A percentile compares a stretch with the other conserved stretches of the same genome.
phyloP scores from a whole-genome alignment of 2,888 invertebrate genomes.

The Hymenopus coronatus region DNA sequence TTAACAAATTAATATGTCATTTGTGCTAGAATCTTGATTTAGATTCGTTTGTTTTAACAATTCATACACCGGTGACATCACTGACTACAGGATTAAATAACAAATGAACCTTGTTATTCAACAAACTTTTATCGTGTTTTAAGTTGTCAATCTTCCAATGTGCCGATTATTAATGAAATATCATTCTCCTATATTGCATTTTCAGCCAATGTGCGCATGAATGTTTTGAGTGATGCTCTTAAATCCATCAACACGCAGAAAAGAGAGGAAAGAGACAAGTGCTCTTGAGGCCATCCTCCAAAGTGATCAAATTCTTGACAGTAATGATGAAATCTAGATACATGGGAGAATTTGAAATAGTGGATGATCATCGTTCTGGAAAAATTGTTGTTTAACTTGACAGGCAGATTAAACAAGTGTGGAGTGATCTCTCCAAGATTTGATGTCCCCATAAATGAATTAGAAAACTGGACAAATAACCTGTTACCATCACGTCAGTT shows the following conservation, averaged over 20 bases:
- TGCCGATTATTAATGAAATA: no score
- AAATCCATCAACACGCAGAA: conserved; percentile 99
- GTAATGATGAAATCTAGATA: conserved; percentile 99
- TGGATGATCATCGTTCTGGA: conserved; percentile 98
- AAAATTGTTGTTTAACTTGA: conserved; percentile 99
- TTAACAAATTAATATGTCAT: no score
- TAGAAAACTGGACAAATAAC: conserved; percentile 98
- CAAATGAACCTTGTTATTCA: no score
- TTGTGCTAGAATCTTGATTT: no score
- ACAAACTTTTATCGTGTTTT: no score
- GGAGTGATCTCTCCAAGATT: conserved; percentile 98
- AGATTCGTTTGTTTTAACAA: no score
- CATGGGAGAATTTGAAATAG: conserved; percentile 99
- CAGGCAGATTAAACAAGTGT: conserved; percentile 98
- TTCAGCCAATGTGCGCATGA: conserved; percentile 97
- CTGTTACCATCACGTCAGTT: conserved; percentile 98
- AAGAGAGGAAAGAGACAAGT: conserved; percentile 99
- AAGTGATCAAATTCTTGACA: conserved; percentile 97
- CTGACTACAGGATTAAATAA: no score
- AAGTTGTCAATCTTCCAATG: no score
- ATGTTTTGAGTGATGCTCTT: conserved; percentile 97
- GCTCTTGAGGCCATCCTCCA: conserved; percentile 95
- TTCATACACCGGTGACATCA: no score
- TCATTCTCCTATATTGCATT: conserved; percentile 40
- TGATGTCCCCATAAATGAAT: conserved; percentile 92